These are phyloP conservation scores for Pimpla rufipes DNA, from an alignment of 2,888 invertebrate genomes.

Conservation along the genomic window DNA sequence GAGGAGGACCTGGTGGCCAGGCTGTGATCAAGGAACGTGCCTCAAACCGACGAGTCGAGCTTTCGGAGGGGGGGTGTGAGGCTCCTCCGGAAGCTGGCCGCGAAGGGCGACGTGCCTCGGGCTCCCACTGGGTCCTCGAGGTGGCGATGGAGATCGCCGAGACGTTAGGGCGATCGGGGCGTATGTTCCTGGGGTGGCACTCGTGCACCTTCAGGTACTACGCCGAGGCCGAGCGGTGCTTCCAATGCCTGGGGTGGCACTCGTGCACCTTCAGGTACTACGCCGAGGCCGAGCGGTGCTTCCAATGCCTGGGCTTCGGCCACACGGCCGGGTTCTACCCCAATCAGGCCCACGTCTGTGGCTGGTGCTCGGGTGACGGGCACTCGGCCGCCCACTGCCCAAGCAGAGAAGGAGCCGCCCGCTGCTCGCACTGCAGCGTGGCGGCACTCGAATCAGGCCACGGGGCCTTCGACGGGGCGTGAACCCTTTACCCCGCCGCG, in stretches of 20 bases:
- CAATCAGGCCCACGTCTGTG: not conserved
- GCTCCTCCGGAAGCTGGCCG: not conserved
- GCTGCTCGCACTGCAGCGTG: slow-evolving; percentile 4
- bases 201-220: too few species aligned
- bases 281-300: too few species aligned
- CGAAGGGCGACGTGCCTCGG: not conserved
- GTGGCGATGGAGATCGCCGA: too few species aligned
- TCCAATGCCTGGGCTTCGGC: too few species aligned
- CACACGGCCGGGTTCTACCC: too few species aligned
- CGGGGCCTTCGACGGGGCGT: not conserved
- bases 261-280: too few species aligned
- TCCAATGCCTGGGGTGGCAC: too few species aligned
- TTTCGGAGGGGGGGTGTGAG: slow-evolving; percentile 23
- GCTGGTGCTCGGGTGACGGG: not conserved
- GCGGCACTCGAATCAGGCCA: not conserved
- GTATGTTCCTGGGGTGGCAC: too few species aligned
- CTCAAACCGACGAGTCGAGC: not conserved
- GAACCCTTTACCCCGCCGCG: not conserved
- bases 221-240: too few species aligned
- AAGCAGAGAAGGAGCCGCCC: not conserved
- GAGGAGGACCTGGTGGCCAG: not conserved
- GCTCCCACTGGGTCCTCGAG: too few species aligned
- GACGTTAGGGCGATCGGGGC: too few species aligned
- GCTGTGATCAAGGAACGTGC: not conserved
- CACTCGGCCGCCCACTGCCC: not conserved